Conservation (phyloP, 1,140 invertebrate species). For the Procambarus clarkii region DNA sequence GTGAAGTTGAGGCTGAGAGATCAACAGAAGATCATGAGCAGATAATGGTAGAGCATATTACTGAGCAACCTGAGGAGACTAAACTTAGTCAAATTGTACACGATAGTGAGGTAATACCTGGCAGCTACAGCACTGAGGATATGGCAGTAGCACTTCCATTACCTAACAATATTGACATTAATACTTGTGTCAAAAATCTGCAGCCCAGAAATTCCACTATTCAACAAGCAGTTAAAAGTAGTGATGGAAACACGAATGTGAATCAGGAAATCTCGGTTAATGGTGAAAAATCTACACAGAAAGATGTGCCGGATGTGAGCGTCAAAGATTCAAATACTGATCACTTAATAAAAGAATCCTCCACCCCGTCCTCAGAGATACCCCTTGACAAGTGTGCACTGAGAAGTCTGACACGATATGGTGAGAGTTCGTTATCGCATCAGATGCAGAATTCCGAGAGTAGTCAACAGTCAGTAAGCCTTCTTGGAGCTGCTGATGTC, state of each 20-base stretch:
- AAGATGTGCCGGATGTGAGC: neutral
- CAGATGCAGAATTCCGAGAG: neutral
- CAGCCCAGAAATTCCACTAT: neutral
- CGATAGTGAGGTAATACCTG: neutral
- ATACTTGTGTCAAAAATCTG: neutral
- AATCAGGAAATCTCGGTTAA: neutral
- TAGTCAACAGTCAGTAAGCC: slow-evolving; percentile 23
- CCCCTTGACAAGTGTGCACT: neutral
- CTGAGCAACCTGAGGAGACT: neutral
- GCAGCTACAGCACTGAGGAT: slow-evolving; percentile 33
- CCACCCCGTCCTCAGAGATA: neutral
- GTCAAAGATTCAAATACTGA: neutral
- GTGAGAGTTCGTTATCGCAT: neutral
- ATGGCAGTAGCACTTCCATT: slow-evolving; percentile 20
- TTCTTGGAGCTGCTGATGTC: neutral
- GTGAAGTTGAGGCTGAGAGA: neutral
- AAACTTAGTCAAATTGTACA: neutral
- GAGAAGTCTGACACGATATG: neutral
- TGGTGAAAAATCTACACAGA: neutral
- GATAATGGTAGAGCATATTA: neutral
- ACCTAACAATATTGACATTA: neutral
- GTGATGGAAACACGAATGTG: neutral
- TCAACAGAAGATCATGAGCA: neutral
- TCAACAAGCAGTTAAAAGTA: neutral
- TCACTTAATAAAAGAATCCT: neutral